These are phyloP conservation scores for Peromyscus nudipes DNA, from an alignment of 2,797 vertebrate species.

Conservation along the genomic window DNA sequence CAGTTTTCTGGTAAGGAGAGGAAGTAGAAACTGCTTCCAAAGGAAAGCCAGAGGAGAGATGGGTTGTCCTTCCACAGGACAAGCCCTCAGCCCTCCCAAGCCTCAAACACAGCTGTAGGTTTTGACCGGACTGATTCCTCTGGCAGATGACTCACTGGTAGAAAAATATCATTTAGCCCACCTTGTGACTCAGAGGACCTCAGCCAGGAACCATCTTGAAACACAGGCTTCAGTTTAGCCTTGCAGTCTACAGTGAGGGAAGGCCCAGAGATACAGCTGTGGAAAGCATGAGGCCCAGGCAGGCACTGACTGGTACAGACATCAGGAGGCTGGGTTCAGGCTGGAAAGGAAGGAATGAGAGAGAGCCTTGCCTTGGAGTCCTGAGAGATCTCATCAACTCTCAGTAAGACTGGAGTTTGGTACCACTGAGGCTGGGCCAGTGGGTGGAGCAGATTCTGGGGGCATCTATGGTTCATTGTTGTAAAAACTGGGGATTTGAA, in stretches of 20 bases:
- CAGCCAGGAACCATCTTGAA: neutral
- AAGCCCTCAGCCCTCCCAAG: neutral
- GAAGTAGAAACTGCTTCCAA: neutral
- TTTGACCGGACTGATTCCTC: neutral
- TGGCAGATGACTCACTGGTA: neutral
- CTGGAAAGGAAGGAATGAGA: neutral
- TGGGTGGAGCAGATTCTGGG: neutral
- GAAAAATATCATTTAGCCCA: neutral
- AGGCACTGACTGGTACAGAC: neutral
- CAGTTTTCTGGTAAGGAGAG: neutral
- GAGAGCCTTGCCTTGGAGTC: neutral
- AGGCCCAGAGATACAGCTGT: neutral
- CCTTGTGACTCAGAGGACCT: neutral
- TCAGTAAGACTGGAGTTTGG: neutral
- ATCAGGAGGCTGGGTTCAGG: neutral
- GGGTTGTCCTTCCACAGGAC: neutral
- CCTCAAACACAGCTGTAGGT: neutral
- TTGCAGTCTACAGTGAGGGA: neutral
- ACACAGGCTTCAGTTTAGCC: neutral
- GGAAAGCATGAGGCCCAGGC: neutral
- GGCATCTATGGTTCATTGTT: neutral
- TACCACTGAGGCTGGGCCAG: neutral
- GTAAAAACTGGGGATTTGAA: neutral
- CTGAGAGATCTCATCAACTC: neutral
- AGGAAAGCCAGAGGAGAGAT: neutral